These are phyloP conservation scores for Erpetoichthys calabaricus DNA, from an alignment of 2,797 vertebrate genomes.

Conservation along the genomic window DNA sequence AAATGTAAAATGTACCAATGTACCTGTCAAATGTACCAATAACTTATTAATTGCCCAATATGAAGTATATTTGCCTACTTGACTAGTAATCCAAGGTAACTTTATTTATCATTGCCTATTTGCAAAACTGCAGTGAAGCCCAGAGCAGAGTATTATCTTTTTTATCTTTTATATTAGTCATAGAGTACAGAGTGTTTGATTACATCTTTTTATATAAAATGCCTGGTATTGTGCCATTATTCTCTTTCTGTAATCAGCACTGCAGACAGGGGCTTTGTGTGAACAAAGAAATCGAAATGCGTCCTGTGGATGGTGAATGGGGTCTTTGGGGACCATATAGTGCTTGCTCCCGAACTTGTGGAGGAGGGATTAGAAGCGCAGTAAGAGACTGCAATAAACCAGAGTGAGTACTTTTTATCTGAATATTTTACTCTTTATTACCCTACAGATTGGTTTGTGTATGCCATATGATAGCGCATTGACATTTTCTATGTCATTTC, in stretches of 20 bases:
- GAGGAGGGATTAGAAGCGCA: conserved; percentile 80
- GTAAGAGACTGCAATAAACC: conserved; percentile 79
- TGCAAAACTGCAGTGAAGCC: background rate
- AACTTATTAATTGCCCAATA: too few relatives aligned
- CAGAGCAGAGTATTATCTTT: background rate
- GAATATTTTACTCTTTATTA: conserved; percentile 16
- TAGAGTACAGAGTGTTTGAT: background rate
- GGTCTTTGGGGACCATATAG: conserved; percentile 83
- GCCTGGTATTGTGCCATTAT: background rate
- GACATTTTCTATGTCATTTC: background rate
- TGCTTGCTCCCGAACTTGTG: conserved; percentile 82
- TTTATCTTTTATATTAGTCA: background rate
- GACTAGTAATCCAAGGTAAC: too few relatives aligned
- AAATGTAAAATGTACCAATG: too few relatives aligned
- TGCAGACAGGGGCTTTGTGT: conserved; percentile 83
- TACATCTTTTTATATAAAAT: background rate
- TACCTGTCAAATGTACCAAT: too few relatives aligned
- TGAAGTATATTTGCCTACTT: too few relatives aligned
- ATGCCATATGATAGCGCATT: background rate
- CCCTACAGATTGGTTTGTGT: background rate
- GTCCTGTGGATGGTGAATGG: conserved; percentile 82
- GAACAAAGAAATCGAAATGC: conserved; percentile 70
- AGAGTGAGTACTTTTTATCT: conserved; percentile 57
- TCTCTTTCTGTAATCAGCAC: conserved; percentile 46
- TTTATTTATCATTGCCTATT: too few relatives aligned